A percentile compares a stretch with the other conserved stretches of the same genome.
Evolutionary conservation across 2,797 vertebrate genomes (phyloP).

Genomic region (Pseudotriccus pelzelni): DNA sequence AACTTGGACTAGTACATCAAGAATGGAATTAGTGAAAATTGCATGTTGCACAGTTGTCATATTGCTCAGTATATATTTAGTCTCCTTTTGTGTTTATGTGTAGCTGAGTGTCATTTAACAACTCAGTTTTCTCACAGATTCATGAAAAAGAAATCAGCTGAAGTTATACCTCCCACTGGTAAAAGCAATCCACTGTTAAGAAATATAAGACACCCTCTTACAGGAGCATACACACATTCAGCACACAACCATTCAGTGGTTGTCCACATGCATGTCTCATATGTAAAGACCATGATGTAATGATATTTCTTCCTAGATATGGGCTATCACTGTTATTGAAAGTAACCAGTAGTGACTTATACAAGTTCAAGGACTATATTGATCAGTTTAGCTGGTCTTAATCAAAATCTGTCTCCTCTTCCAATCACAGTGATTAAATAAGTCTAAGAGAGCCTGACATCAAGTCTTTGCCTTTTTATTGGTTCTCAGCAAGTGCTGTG

Average conservation of each 20-base stretch:
- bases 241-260: slow-evolving; percentile 21
- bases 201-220: background rate
- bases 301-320: slow-evolving; percentile 66
- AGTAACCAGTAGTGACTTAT: slow-evolving; percentile 81
- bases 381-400: slow-evolving; percentile 84
- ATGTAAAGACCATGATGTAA: slow-evolving; percentile 17
- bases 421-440: slow-evolving; percentile 90
- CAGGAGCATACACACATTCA: background rate
- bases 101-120: slow-evolving; percentile 19
- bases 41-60: background rate
- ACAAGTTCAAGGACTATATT: slow-evolving; percentile 92
- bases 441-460: slow-evolving; percentile 79
- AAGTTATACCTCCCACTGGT: background rate
- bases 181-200: background rate
- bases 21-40: slow-evolving; percentile 35
- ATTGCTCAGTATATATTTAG: background rate
- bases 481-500: slow-evolving; percentile 72
- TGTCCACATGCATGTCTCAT: slow-evolving; percentile 44
- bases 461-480: slow-evolving; percentile 76
- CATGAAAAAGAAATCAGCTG: background rate
- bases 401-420: slow-evolving; percentile 84
- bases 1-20: slow-evolving; percentile 52
- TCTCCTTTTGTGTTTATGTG: background rate
- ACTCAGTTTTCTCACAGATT: background rate
- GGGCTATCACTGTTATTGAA: slow-evolving; percentile 77